Base-by-base conservation (phyloP, 2,888 invertebrate genomes). In the Lingula anatina region DNA sequence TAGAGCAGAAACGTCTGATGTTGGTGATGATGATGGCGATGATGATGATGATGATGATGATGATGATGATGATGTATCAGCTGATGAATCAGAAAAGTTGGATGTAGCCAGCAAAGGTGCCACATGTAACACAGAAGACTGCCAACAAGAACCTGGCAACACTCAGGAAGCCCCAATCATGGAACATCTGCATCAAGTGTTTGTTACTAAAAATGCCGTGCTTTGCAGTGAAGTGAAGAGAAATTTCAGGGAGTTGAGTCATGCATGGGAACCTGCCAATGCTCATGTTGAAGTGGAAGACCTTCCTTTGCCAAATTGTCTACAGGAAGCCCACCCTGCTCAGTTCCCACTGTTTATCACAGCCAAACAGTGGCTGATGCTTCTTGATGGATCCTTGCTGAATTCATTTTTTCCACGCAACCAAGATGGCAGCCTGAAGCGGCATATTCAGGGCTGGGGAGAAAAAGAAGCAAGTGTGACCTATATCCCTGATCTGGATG, bases 171-270 rank as follows among this genome's bases (percentile, higher is more conserved):
- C 20, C 21, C 4, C 3, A 9, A 9, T 26, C 54, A 49, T 46
- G 51, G 38, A 43, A 7, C 52, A 46, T 35, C 43, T 54, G 27
- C 51, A 46, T 20, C 54, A 54, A 28, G 23, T 67, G 24, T 70
- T 68, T 51, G 58, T 70, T 40, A 68, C 68, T 0, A 67, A 68
- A 55, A 71, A 70, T 50, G 57, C 62, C 15, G 62, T 67, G 12
- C 54, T 71, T 27, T 70, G 69, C 48, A 64, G 53, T 39, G 70
- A 69, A 47, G 65, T 71, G 12, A 56, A 64, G 54, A 71, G 70
- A 53, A 69, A 65, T 31, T 70, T 71, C 46, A 48, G 53, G 5
- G 66, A 65, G 49, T 55, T 71, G 24, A 61, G 61, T 43, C 62
- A 62, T 49, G 68, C 66, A 3, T 56, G 55, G 40, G 57, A 62